These are phyloP conservation scores for Bombus breviceps DNA, from an alignment of 1,140 invertebrate species.

Conservation along the genomic window DNA sequence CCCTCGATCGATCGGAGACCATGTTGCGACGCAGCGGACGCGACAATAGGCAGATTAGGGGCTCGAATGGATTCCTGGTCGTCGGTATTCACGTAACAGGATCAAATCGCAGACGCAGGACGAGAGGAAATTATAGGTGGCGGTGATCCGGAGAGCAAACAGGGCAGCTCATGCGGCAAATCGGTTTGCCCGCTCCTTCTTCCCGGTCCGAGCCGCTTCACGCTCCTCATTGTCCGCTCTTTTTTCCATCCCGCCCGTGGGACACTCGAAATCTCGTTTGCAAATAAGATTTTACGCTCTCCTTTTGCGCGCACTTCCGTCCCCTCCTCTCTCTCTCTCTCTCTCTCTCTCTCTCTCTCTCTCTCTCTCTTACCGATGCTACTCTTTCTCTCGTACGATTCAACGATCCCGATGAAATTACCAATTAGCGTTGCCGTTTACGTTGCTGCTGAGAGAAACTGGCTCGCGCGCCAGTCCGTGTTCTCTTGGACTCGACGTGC, in stretches of 20 bases:
- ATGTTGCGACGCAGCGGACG: background rate
- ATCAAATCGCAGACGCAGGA: background rate
- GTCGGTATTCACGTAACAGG: conserved; percentile 42
- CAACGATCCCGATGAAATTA: conserved; percentile 12
- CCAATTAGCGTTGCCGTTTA: conserved; percentile 3
- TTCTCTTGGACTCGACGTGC: background rate
- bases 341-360: background rate
- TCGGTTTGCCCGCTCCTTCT: conserved; percentile 53
- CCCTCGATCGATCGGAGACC: background rate
- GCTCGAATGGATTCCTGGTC: conserved; percentile 52
- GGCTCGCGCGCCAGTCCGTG: background rate
- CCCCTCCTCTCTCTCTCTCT: fast-evolving
- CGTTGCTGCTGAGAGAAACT: background rate
- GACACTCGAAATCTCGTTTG: conserved; percentile 62
- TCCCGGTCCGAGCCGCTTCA: conserved; percentile 40
- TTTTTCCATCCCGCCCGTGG: conserved; percentile 1
- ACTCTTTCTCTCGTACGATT: background rate
- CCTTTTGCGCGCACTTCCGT: background rate
- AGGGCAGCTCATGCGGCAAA: conserved; percentile 72
- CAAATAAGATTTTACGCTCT: conserved; percentile 67
- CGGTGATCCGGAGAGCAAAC: conserved; percentile 65
- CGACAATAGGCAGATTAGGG: conserved; percentile 48
- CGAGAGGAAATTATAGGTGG: conserved; percentile 56
- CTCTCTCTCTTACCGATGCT: too few relatives aligned
- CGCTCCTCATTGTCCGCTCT: conserved; percentile 32